phyloP scores from a whole-genome alignment of 2,888 invertebrate species.

The Leptinotarsa haldemani region DNA sequence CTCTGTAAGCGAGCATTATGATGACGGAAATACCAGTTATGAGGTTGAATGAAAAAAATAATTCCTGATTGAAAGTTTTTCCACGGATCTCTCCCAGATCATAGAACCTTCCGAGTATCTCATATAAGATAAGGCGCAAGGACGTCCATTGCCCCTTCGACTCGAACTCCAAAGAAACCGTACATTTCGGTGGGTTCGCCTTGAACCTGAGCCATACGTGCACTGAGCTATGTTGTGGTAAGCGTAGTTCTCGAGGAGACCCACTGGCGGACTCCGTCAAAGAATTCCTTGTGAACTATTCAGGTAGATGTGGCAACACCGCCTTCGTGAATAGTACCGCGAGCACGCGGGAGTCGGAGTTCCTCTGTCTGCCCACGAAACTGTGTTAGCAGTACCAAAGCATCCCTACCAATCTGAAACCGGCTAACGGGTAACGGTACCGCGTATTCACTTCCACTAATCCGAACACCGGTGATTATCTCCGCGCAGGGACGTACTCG shows the following conservation, averaged over 20 bases:
- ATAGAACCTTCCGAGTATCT: no score
- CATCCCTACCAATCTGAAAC: constrained; percentile 45
- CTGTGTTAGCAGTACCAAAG: constrained; percentile 54
- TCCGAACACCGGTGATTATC: constrained; percentile 38
- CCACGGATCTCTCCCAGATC: no score
- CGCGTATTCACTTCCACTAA: constrained; percentile 58
- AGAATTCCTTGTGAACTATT: background rate
- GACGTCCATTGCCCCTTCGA: no score
- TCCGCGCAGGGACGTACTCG: constrained; percentile 9
- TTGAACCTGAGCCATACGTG: background rate
- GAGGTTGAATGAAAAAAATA: no score
- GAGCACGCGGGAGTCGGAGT: constrained; percentile 37
- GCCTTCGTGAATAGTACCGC: constrained; percentile 11
- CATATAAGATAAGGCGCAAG: no score
- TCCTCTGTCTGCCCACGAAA: constrained; percentile 53
- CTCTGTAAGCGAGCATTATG: no score
- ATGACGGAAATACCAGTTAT: no score
- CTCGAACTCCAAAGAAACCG: no score
- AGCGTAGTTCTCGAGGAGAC: background rate
- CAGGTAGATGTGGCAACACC: constrained; percentile 14
- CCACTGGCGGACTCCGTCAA: background rate
- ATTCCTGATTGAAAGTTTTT: no score
- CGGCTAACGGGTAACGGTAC: constrained; percentile 61
- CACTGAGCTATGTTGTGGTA: background rate
- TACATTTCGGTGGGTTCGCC: constrained; percentile 1